Evolutionary conservation across 2,113 vertebrate genomes (phyloP).

Genomic region (Nibea coibor): DNA sequence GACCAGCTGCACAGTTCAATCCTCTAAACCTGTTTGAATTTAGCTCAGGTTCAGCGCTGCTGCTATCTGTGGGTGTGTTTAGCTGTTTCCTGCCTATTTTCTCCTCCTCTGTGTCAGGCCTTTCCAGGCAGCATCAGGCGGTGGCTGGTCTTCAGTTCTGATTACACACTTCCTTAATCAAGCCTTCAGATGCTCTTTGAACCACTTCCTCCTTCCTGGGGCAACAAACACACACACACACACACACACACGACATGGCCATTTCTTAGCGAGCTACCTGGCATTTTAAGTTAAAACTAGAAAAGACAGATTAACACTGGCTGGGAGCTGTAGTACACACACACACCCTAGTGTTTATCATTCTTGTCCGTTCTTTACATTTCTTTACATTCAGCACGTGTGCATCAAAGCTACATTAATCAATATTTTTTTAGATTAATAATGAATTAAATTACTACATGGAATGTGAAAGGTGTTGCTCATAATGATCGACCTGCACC

Average conservation of each 20-base stretch:
- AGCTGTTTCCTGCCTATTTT: constrained; percentile 37
- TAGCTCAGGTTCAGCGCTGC: background rate
- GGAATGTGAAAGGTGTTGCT: background rate
- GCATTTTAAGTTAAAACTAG: constrained; percentile 24
- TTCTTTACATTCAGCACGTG: too few relatives aligned
- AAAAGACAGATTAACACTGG: constrained; percentile 1
- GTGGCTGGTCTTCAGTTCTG: constrained; percentile 57
- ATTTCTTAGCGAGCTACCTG: constrained; percentile 12
- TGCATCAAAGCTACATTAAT: background rate
- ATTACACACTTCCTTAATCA: constrained; percentile 65
- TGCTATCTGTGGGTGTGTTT: background rate
- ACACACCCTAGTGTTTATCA: background rate
- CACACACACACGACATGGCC: constrained; percentile 3
- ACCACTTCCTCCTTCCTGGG: constrained; percentile 38
- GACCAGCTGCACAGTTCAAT: background rate
- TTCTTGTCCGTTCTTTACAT: too few relatives aligned
- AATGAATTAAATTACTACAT: background rate
- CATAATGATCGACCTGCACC: background rate
- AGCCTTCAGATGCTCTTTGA: constrained; percentile 56
- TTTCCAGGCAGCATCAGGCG: constrained; percentile 48
- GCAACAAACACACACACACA: constrained; percentile 12
- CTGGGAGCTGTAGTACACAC: background rate
- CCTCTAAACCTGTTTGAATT: constrained; percentile 4
- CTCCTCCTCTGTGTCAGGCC: constrained; percentile 33
- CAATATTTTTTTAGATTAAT: background rate